Percentiles rank a stretch among this genome's conserved stretches.
Conservation (phyloP, 1,140 invertebrate species). For the Vanessa tameamea region DNA sequence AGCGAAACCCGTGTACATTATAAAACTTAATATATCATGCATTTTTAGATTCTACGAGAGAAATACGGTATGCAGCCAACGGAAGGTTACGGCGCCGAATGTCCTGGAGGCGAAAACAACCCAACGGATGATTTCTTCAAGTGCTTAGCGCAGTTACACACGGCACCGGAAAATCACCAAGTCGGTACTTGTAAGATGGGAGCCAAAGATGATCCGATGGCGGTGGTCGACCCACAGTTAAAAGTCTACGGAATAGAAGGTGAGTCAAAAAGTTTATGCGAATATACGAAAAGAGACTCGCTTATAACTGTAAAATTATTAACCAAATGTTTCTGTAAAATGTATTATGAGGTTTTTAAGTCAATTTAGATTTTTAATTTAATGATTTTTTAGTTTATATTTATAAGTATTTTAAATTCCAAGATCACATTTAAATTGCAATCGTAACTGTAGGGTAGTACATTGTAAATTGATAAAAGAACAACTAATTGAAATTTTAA, state of each 20-base stretch:
- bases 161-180: slow-evolving; percentile 83
- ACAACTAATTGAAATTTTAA: no score
- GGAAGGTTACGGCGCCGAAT: slow-evolving; percentile 84
- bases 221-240: slow-evolving; percentile 82
- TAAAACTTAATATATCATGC: background rate
- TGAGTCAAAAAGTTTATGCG: slow-evolving; percentile 16
- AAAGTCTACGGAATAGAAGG: slow-evolving; percentile 81
- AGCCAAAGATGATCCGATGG: slow-evolving; percentile 74
- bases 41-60: slow-evolving; percentile 80
- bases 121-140: slow-evolving; percentile 82
- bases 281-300: no score
- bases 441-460: no score
- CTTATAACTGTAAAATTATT: no score
- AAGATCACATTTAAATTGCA: no score
- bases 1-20: background rate
- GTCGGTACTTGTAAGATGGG: slow-evolving; percentile 88
- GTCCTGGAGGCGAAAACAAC: slow-evolving; percentile 82
- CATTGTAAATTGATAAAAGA: no score
- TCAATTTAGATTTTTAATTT: no score
- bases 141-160: slow-evolving; percentile 79
- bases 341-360: no score
- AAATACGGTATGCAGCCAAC: slow-evolving; percentile 87
- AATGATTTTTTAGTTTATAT: no score
- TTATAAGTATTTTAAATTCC: no score
- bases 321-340: no score